Conservation (phyloP, 2,113 vertebrate genomes). For the Ophthalmolycus amberensis region DNA sequence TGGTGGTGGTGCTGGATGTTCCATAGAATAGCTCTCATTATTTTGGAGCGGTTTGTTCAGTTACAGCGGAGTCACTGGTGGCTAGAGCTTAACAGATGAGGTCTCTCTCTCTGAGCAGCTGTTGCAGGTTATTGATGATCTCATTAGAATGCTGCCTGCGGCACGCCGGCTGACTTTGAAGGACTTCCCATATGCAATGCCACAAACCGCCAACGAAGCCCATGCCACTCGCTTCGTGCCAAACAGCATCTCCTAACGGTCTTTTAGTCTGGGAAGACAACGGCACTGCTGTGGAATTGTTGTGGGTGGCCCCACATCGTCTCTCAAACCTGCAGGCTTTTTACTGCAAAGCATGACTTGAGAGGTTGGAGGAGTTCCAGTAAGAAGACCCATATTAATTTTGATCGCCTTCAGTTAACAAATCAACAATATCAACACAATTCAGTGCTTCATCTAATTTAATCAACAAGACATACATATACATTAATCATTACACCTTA, state of each 20-base stretch:
- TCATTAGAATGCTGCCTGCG: constrained; percentile 90
- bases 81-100: constrained; percentile 85
- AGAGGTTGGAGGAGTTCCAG: constrained; percentile 12
- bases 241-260: constrained; percentile 69
- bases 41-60: constrained; percentile 69
- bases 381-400: constrained; percentile 30
- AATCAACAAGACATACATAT: not conserved
- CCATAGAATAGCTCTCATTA: constrained; percentile 70
- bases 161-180: constrained; percentile 81
- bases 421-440: not conserved
- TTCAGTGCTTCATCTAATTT: not conserved
- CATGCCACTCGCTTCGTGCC: constrained; percentile 58
- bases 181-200: constrained; percentile 76
- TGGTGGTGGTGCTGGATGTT: constrained; percentile 34
- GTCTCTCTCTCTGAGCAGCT: constrained; percentile 89
- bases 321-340: constrained; percentile 14
- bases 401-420: constrained; percentile 20
- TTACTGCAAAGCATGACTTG: constrained; percentile 32
- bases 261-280: constrained; percentile 56
- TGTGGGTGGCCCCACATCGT: constrained; percentile 23
- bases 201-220: constrained; percentile 71
- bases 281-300: constrained; percentile 21
- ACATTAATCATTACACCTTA: not conserved
- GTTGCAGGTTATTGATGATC: constrained; percentile 93
- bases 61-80: constrained; percentile 71